Percentiles rank a stretch among this genome's conserved stretches.
Conservation (phyloP, 2,888 invertebrate genomes). For the Busseola fusca region DNA sequence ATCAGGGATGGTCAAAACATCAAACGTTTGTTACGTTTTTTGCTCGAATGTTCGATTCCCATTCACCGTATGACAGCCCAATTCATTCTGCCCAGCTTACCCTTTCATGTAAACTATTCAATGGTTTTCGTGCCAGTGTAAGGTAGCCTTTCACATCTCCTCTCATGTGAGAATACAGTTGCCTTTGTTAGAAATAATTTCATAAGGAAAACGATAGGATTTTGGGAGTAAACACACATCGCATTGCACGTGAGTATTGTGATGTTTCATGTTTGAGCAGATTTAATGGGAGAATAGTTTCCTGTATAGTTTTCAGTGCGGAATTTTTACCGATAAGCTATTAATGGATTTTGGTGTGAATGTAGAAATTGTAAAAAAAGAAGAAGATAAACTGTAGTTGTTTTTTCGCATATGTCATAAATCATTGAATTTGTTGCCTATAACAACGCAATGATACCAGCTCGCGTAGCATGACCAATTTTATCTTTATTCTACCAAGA, state of each 20-base stretch:
- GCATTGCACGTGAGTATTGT: constrained; percentile 40
- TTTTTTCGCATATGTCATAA: background rate
- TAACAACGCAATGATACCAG: background rate
- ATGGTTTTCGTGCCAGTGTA: constrained; percentile 31
- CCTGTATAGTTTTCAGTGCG: background rate
- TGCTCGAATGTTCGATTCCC: constrained; percentile 26
- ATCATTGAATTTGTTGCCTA: background rate
- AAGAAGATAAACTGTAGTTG: too few relatives aligned
- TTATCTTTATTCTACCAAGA: too few relatives aligned
- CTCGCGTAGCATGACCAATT: too few relatives aligned
- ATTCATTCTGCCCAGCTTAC: constrained; percentile 35
- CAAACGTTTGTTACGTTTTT: constrained; percentile 29
- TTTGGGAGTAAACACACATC: constrained; percentile 32
- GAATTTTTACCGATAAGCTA: constrained; percentile 13
- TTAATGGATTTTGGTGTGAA: background rate
- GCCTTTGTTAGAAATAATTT: constrained; percentile 52
- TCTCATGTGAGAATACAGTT: constrained; percentile 50
- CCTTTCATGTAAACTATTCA: constrained; percentile 50
- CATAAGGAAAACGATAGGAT: constrained; percentile 49
- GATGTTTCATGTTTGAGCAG: constrained; percentile 43
- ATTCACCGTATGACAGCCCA: constrained; percentile 35
- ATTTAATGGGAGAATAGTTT: constrained; percentile 27
- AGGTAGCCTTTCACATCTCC: constrained; percentile 16
- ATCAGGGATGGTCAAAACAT: constrained; percentile 37
- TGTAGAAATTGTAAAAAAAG: background rate